These are phyloP conservation scores for Plebejus anna DNA, from an alignment of 2,888 invertebrate genomes.

Conservation along the genomic window DNA sequence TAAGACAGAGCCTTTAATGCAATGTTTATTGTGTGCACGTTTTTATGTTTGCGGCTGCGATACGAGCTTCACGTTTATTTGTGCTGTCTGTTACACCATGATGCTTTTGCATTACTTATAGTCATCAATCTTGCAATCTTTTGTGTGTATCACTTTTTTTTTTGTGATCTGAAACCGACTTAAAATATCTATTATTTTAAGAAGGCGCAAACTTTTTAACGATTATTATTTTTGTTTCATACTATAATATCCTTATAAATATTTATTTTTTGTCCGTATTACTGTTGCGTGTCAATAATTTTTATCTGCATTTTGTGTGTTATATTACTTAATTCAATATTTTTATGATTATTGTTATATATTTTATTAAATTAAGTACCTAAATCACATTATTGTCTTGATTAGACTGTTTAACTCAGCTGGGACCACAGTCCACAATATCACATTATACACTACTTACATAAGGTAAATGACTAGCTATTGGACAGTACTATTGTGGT, in stretches of 20 bases:
- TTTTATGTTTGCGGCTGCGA: constrained; percentile 27
- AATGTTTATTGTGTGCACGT: background rate
- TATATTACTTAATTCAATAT: background rate
- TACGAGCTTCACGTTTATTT: background rate
- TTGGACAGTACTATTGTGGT: too few relatives aligned
- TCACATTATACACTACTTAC: too few relatives aligned
- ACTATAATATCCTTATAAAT: too few relatives aligned
- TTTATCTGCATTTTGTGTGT: background rate
- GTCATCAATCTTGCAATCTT: background rate
- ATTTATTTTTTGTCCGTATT: too few relatives aligned
- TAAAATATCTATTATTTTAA: background rate
- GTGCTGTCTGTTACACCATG: background rate
- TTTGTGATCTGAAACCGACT: background rate
- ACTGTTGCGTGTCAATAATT: background rate
- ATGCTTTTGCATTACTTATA: background rate
- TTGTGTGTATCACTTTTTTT: background rate
- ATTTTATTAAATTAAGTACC: background rate
- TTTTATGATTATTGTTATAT: background rate
- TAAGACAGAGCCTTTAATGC: constrained; percentile 52
- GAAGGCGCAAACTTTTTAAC: too few relatives aligned
- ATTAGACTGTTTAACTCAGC: background rate
- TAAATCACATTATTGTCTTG: too few relatives aligned
- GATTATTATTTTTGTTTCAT: too few relatives aligned
- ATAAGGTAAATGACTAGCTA: too few relatives aligned
- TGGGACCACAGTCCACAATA: too few relatives aligned